Conservation (phyloP, 1,140 invertebrate genomes). For the Ganaspis sp. region DNA sequence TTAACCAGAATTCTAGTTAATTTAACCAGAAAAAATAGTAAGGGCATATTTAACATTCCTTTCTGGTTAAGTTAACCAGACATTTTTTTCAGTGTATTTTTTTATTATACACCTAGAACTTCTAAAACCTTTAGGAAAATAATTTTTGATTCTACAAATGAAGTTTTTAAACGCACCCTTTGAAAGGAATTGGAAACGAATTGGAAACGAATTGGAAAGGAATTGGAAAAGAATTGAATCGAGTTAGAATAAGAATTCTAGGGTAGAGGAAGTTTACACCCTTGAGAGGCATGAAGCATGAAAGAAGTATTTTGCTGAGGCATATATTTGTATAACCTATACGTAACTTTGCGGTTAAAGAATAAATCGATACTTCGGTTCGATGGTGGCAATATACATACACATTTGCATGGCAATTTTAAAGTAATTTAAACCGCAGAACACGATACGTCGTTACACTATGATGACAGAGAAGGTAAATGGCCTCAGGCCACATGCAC, state of each 20-base stretch:
- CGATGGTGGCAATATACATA: neutral
- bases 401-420: constrained; percentile 9
- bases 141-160: too few relatives aligned
- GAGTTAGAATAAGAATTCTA: neutral
- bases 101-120: too few relatives aligned
- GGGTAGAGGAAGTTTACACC: neutral
- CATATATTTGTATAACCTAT: neutral
- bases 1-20: too few relatives aligned
- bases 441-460: constrained; percentile 16
- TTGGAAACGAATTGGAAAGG: too few relatives aligned
- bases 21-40: too few relatives aligned
- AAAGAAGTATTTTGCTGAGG: constrained; percentile 6
- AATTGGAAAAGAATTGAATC: neutral
- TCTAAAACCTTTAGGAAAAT: too few relatives aligned
- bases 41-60: too few relatives aligned
- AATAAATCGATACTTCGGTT: constrained; percentile 23
- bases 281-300: neutral
- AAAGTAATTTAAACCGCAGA: constrained; percentile 29
- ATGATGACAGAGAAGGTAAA: constrained; percentile 7
- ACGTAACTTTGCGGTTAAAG: constrained; percentile 11
- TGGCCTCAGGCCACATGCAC: constrained; percentile 3
- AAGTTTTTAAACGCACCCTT: too few relatives aligned
- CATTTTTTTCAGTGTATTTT: too few relatives aligned
- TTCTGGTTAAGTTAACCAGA: too few relatives aligned
- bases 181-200: too few relatives aligned